A percentile compares a stretch with the other conserved stretches of the same genome.
Conservation (phyloP, 2,113 vertebrate genomes). For the Elephas maximus region DNA sequence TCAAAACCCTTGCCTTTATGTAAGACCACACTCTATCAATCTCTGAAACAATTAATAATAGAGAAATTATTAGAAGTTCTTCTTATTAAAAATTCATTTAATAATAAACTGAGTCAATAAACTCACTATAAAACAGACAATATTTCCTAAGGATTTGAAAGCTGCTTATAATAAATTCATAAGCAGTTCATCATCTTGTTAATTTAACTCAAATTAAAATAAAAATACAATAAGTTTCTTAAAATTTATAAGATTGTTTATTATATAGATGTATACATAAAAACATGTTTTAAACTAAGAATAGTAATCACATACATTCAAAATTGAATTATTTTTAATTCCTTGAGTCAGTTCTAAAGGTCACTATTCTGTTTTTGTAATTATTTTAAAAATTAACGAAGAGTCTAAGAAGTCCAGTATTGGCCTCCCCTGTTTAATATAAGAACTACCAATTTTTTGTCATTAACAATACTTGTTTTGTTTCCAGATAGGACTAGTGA, state of each 20-base stretch:
- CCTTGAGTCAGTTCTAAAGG: not conserved
- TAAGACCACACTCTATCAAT: not conserved
- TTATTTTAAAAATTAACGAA: not conserved
- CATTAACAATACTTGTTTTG: not conserved
- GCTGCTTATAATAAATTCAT: not conserved
- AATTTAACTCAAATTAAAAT: conserved; percentile 15
- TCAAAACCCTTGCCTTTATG: not conserved
- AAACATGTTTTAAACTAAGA: not conserved
- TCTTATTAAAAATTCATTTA: not conserved
- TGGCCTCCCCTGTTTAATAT: not conserved
- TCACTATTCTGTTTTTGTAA: not conserved
- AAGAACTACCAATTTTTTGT: not conserved
- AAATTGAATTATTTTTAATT: not conserved
- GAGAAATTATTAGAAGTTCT: not conserved
- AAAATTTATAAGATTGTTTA: conserved; percentile 1
- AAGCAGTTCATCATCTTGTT: not conserved
- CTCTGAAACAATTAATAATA: not conserved
- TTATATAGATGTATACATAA: not conserved
- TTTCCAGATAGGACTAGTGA: not conserved
- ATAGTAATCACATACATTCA: not conserved
- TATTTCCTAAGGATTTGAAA: not conserved
- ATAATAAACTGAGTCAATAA: conserved; percentile 19
- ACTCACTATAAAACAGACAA: not conserved
- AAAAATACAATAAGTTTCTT: not conserved
- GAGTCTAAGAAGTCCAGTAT: not conserved